phyloP scores from a whole-genome alignment of 2,888 invertebrate genomes.

The Eupithecia dodoneata region DNA sequence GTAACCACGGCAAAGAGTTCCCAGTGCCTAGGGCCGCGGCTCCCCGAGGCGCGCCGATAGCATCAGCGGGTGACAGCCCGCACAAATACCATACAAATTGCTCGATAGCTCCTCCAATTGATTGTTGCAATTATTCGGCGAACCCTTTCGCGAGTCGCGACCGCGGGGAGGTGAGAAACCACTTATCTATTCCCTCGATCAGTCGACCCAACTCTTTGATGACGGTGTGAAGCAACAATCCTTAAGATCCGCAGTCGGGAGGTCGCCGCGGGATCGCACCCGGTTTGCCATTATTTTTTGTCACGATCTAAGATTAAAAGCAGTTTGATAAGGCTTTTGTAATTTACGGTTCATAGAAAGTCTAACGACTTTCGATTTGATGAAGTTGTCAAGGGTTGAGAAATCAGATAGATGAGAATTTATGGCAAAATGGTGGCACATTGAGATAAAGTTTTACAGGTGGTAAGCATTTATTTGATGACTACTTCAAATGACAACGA shows the following conservation, averaged over 20 bases:
- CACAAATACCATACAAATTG: slow-evolving; percentile 84
- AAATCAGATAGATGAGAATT: slow-evolving; percentile 47
- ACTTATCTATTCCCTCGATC: slow-evolving; percentile 78
- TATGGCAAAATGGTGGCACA: slow-evolving; percentile 48
- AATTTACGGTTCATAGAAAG: slow-evolving; percentile 61
- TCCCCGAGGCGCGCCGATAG: slow-evolving; percentile 76
- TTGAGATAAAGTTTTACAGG: slow-evolving; percentile 39
- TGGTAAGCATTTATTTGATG: background rate
- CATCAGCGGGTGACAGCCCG: slow-evolving; percentile 83
- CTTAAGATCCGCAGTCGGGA: slow-evolving; percentile 56
- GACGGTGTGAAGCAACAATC: slow-evolving; percentile 76
- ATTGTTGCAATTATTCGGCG: slow-evolving; percentile 83
- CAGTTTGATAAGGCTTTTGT: slow-evolving; percentile 63
- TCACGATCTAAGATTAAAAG: slow-evolving; percentile 69
- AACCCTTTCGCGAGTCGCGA: slow-evolving; percentile 78
- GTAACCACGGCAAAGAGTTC: slow-evolving; percentile 69
- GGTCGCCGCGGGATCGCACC: slow-evolving; percentile 68
- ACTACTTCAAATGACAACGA: slow-evolving; percentile 1
- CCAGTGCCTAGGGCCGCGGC: slow-evolving; percentile 64
- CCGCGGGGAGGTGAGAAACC: slow-evolving; percentile 81
- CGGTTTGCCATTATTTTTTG: slow-evolving; percentile 72
- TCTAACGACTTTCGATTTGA: slow-evolving; percentile 59
- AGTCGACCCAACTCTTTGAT: slow-evolving; percentile 76
- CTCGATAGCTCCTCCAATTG: slow-evolving; percentile 81
- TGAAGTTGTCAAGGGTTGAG: slow-evolving; percentile 50